Evolutionary conservation across 2,797 vertebrate genomes (phyloP).

Genomic region (Sebastes goodei): DNA sequence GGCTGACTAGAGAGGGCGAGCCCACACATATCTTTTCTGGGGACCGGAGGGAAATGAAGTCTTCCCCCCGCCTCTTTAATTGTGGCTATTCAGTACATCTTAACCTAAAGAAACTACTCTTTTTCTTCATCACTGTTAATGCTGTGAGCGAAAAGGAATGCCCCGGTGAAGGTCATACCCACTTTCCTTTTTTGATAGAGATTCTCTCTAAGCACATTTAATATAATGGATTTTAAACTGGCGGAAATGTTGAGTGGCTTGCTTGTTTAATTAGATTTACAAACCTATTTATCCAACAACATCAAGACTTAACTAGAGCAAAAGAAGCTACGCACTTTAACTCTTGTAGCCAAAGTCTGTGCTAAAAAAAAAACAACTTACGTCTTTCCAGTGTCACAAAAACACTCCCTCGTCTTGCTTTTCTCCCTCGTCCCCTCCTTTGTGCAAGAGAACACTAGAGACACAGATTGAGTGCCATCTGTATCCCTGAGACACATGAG

Average conservation of each 20-base stretch:
- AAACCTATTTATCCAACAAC: background rate
- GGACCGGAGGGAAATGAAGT: conserved; percentile 1
- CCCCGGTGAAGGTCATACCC: conserved; percentile 7
- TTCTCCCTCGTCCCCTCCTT: conserved; percentile 26
- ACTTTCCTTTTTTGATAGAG: background rate
- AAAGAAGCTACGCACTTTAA: background rate
- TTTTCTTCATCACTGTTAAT: conserved; percentile 7
- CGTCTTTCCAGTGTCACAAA: conserved; percentile 27
- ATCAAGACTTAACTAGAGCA: background rate
- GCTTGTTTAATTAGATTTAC: background rate
- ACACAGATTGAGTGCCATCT: conserved; percentile 74
- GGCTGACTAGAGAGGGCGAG: conserved; percentile 12
- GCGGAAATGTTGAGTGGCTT: background rate
- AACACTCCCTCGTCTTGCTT: conserved; percentile 8
- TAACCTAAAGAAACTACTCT: conserved; percentile 8
- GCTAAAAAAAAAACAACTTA: conserved; percentile 12
- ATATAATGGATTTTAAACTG: conserved; percentile 11
- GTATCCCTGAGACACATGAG: conserved; percentile 62
- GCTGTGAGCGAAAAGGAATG: conserved; percentile 3
- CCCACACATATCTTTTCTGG: conserved; percentile 20
- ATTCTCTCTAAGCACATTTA: conserved; percentile 5
- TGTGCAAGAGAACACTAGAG: conserved; percentile 45
- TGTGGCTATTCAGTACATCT: conserved; percentile 12
- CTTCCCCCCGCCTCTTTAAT: background rate
- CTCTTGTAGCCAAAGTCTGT: conserved; percentile 7